A percentile compares a stretch with the other conserved stretches of the same genome.
phyloP scores from a whole-genome alignment of 2,888 invertebrate species.

The Miltochrista miniata region DNA sequence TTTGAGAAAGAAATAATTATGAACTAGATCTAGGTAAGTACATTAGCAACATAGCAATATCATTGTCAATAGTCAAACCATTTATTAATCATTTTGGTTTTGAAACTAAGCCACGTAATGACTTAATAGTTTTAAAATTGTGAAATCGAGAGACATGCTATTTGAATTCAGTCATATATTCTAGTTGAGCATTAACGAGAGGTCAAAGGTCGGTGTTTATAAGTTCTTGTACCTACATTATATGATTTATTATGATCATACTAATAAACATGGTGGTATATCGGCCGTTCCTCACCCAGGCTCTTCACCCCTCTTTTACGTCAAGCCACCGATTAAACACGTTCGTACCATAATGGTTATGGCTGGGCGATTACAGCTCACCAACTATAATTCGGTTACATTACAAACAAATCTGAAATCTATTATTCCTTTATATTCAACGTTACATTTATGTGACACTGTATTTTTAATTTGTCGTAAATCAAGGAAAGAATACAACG shows the following conservation, averaged over 20 bases:
- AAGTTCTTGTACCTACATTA: constrained; percentile 48
- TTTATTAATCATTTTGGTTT: constrained; percentile 21
- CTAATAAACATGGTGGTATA: constrained; percentile 68
- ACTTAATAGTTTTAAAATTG: constrained; percentile 25
- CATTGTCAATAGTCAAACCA: constrained; percentile 2
- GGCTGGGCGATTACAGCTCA: constrained; percentile 12
- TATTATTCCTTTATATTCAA: constrained; percentile 8
- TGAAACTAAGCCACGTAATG: constrained; percentile 23
- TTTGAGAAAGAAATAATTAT: not conserved
- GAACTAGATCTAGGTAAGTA: not conserved
- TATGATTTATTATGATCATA: constrained; percentile 72
- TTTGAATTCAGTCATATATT: constrained; percentile 28
- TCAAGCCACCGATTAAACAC: constrained; percentile 24
- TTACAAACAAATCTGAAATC: constrained; percentile 13
- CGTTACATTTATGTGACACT: constrained; percentile 6
- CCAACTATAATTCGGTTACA: constrained; percentile 11
- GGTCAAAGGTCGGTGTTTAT: constrained; percentile 61
- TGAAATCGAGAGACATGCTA: constrained; percentile 15
- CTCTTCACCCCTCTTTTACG: constrained; percentile 63
- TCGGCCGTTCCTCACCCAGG: constrained; percentile 55
- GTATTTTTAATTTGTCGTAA: constrained; percentile 8
- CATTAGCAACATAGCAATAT: not conserved
- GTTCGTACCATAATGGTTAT: constrained; percentile 39
- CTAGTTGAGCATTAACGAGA: constrained; percentile 54
- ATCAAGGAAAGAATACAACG: constrained; percentile 13